Evolutionary conservation across 92 coral and sea anemone species (phyloP), one percentile per base, ranked within the genome.

Genomic region (Epizoanthus fatuus): DNA sequence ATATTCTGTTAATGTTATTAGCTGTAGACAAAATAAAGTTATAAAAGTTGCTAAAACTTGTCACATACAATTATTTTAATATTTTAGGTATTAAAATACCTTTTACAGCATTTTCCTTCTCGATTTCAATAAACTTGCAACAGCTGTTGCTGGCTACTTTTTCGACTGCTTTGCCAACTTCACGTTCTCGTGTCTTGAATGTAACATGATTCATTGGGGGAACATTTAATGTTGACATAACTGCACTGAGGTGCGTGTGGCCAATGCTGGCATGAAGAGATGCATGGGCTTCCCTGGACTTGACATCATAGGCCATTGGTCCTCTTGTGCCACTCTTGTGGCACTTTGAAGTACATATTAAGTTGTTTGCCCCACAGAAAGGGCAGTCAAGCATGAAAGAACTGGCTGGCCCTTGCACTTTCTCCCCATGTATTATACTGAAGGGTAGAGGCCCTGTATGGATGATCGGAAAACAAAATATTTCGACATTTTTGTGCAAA

Each of bases 261-360:
- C 90, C 86, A 51, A 80, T 67, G 7, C 86, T 74, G 49, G 79
- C 63, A 58, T 87, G 86, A 7, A 87, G 81, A 19, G 74, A 22
- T 44, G 71, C 90, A 4, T 71, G 39, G 5, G 66, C 81, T 52
- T 81, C 86, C 40, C 75, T 55, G 3, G 90, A 42, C 17, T 80
- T 87, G 11, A 67, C 52, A 57, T 87, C 81, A 38, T 55, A 59
- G 68, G 86, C 86, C 17, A 7, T 56, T 58, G 90, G 69, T 60
- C 64, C 86, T 4, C 68, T 63, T 16, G 54, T 76, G 81, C 0
- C 63, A 75, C 86, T 4, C 68, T 63, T 16, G 54, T 76, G 81
- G 3, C 63, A 75, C 38, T 60, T 60, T 53, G 77, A 71, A 35
- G 81, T 75, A 42, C 16, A 3, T 37, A 75, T 75, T 5, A 19